Evolutionary conservation across 1,140 invertebrate species (phyloP).

Genomic region (Pissodes strobi): DNA sequence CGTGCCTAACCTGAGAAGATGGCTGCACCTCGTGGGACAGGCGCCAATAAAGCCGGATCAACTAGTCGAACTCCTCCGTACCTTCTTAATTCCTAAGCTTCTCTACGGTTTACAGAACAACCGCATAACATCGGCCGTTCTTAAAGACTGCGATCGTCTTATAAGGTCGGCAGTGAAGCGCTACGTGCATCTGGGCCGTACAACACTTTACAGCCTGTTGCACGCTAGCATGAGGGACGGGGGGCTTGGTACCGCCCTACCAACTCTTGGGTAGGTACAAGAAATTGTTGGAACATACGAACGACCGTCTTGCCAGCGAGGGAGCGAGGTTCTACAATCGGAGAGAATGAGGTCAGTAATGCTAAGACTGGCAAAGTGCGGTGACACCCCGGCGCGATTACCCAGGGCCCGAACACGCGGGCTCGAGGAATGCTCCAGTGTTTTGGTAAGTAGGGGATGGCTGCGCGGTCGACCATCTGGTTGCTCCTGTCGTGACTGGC

Average conservation of each 20-base stretch:
- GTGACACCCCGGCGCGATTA: too few relatives aligned
- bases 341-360: too few relatives aligned
- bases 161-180: slow-evolving; percentile 16
- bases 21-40: slow-evolving; percentile 21
- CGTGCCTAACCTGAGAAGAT: slow-evolving; percentile 9
- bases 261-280: slow-evolving; percentile 57
- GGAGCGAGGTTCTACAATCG: slow-evolving; percentile 64
- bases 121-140: not conserved
- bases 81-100: slow-evolving; percentile 31
- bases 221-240: slow-evolving; percentile 37
- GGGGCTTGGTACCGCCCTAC: slow-evolving; percentile 34
- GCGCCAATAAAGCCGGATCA: slow-evolving; percentile 50
- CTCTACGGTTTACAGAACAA: slow-evolving; percentile 33
- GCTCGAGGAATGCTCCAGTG: too few relatives aligned
- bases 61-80: slow-evolving; percentile 22
- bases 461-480: not conserved
- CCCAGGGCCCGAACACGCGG: too few relatives aligned
- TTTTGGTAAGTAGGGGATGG: too few relatives aligned
- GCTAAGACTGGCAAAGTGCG: not conserved
- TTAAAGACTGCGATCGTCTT: slow-evolving; percentile 31
- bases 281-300: slow-evolving; percentile 80
- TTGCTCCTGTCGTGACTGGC: slow-evolving; percentile 26
- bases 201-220: slow-evolving; percentile 27
- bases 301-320: slow-evolving; percentile 75
- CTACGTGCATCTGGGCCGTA: slow-evolving; percentile 23